These are phyloP conservation scores for Delphinapterus leucas DNA, from an alignment of 2,113 vertebrate genomes.

Conservation along the genomic window DNA sequence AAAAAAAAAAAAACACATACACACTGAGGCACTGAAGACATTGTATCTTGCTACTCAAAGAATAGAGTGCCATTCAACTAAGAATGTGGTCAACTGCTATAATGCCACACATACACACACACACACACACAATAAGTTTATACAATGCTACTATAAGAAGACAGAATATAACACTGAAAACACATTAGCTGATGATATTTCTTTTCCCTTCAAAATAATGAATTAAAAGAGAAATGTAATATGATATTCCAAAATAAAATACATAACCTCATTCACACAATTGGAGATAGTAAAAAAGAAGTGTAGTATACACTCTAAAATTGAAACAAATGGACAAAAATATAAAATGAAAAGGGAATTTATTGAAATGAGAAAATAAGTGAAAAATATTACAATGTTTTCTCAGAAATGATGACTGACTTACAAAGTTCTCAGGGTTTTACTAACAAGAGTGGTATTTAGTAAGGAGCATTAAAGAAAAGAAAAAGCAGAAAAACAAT, in stretches of 20 bases:
- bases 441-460: neutral
- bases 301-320: neutral
- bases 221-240: neutral
- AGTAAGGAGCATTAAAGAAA: neutral
- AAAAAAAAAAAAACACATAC: neutral
- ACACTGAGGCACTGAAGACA: neutral
- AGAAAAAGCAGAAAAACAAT: neutral
- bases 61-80: neutral
- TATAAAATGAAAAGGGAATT: neutral
- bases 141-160: neutral
- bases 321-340: neutral
- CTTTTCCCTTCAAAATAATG: neutral
- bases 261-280: neutral
- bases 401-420: neutral
- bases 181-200: neutral
- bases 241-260: neutral
- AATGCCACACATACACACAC: neutral
- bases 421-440: neutral
- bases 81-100: neutral
- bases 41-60: neutral
- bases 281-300: neutral
- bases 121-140: neutral
- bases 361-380: neutral
- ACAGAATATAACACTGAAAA: neutral
- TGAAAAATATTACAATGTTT: neutral